Evolutionary conservation across 2,113 vertebrate genomes (phyloP), one percentile per base, ranked within the genome.

Genomic region (Psittacula cyanocephala): DNA sequence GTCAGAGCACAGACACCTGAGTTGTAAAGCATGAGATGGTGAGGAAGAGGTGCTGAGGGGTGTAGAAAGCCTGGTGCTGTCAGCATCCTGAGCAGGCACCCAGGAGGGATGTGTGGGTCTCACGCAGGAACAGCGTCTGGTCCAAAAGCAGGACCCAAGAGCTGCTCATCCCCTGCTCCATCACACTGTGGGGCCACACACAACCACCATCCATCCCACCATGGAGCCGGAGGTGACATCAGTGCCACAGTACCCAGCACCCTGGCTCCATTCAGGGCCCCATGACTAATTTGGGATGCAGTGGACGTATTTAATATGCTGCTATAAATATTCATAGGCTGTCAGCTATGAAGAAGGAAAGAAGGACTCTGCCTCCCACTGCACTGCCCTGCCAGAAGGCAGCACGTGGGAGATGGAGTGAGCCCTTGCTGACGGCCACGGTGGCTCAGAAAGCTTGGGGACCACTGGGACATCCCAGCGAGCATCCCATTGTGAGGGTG

Each of bases 291-390:
- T 89, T 62, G 95, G 77, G 86, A 96, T 88, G 86, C 28, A 29
- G 81, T 35, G 72, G 92, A 86, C 95, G 52, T 94, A 93, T 96
- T 95, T 96, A 97, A 96, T 88, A 49, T 3, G 33, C 91, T 78
- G 50, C 72, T 89, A 96, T 97, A 93, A 97, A 97, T 97, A 97
- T 92, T 95, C 55, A 97, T 81, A 37, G 86, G 1, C 90, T 96
- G 95, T 88, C 96, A 96, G 90, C 68, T 29, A 11, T 95, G 94
- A 95, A 92, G 86, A 97, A 97, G 68, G 69, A 95, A 95, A 92
- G 86, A 97, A 97, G 68, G 69, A 95, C 64, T 57, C 83, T 70
- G 72, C 75, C 55, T 88, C 75, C 13, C 19, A 2, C 72, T 3
- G 3, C 6, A 4, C 62, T 75, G 62, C 92, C 77, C 71, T 59